These are phyloP conservation scores for Xiphorhynchus elegans DNA, from an alignment of 2,113 vertebrate species.

Conservation along the genomic window DNA sequence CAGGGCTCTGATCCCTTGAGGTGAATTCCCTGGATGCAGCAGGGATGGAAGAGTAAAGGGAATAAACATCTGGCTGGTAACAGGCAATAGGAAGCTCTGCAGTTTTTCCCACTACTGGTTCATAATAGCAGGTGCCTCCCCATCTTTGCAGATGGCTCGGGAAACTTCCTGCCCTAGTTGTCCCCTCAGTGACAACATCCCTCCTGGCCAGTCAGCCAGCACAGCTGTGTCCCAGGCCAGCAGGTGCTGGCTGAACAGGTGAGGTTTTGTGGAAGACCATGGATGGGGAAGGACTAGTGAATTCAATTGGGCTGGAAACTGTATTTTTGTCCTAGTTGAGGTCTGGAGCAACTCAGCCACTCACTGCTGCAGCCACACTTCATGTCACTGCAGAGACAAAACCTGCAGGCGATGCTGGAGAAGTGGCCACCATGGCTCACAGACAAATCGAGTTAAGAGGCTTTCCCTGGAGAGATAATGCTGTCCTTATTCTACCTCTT, in stretches of 20 bases:
- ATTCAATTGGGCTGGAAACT: neutral
- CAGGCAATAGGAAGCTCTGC: neutral
- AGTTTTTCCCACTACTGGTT: neutral
- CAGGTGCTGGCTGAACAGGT: neutral
- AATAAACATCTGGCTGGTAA: neutral
- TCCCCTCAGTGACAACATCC: too few relatives aligned
- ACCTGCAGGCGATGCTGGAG: rapidly evolving
- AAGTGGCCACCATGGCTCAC: neutral
- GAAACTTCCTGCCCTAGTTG: neutral
- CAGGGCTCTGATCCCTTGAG: neutral
- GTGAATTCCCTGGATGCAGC: neutral
- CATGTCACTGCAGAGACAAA: rapidly evolving
- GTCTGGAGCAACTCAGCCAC: rapidly evolving
- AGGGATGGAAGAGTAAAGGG: neutral
- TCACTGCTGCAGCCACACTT: neutral
- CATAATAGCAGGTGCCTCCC: neutral
- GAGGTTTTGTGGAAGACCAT: neutral
- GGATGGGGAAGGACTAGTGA: neutral
- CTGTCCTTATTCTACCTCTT: neutral
- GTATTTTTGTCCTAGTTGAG: neutral
- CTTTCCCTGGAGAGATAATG: neutral
- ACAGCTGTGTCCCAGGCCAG: neutral
- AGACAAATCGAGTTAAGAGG: neutral
- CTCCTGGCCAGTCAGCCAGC: neutral
- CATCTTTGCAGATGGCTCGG: neutral